phyloP scores from a whole-genome alignment of 2,888 invertebrate genomes.

The Hemistola chrysoprasaria region DNA sequence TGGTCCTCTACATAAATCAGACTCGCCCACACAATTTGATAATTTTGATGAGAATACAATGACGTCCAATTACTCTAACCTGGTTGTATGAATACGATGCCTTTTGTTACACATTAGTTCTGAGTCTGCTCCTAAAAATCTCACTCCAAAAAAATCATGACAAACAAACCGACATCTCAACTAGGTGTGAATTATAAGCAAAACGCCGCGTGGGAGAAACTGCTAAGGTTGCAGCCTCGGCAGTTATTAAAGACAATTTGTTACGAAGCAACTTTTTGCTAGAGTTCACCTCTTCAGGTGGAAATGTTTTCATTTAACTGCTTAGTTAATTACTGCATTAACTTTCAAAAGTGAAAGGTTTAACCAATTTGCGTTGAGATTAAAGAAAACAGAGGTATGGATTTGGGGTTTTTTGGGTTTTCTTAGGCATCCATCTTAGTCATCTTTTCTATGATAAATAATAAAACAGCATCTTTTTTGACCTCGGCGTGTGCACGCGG shows the following conservation, averaged over 20 bases:
- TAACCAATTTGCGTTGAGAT: background rate
- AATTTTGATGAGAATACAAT: no score
- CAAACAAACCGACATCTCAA: conserved; percentile 17
- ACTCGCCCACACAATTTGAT: no score
- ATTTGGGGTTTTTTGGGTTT: conserved; percentile 1
- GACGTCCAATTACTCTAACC: no score
- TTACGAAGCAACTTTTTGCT: conserved; percentile 38
- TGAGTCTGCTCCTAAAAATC: background rate
- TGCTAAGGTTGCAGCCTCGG: conserved; percentile 34
- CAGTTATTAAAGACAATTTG: conserved; percentile 44
- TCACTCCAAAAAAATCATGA: background rate
- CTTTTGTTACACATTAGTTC: no score
- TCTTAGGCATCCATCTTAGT: conserved; percentile 6
- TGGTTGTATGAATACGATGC: no score
- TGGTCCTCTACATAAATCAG: no score
- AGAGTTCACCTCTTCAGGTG: conserved; percentile 18
- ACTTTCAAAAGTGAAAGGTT: conserved; percentile 1
- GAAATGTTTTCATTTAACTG: conserved; percentile 33
- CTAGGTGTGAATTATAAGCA: conserved; percentile 37
- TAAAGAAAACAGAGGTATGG: conserved; percentile 4
- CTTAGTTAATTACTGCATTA: conserved; percentile 17
- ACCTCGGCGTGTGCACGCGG: no score
- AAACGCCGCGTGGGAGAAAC: conserved; percentile 30
- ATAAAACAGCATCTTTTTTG: no score
- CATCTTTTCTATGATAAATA: no score